Base-by-base conservation (phyloP, 2,113 vertebrate species). In the Bufo gargarizans region DNA sequence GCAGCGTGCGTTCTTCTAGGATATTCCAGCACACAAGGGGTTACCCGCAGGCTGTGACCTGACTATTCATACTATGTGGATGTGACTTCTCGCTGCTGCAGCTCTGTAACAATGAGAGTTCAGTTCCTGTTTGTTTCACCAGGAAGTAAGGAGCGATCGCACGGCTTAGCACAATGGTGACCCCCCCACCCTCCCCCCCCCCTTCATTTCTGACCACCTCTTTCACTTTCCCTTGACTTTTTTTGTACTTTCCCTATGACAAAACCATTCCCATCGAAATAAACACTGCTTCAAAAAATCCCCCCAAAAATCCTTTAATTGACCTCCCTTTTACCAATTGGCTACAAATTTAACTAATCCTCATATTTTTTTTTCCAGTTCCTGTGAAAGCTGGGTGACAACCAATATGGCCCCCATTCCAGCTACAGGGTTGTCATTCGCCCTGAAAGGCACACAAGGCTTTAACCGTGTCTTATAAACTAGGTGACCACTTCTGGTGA, bases 81-180 rank as follows among this genome's bases (percentile, higher is more conserved):
- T 69, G 82, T 74, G 83, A 71, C 69, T 49, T 76, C 11, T 85
- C 13, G 6, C 53, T 76, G 33, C 71, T 56, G 55, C 33, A 55
- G 71, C 9, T 85, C 56, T 14, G 72, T 49, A 20, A 86, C 72
- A 86, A 86, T 71, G 22, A 72, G 63, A 67, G 17, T 43, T 56
- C n/a, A 81, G 86, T 71, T 87, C 77, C 86, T 87, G 86, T 81
- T 72, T 87, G 86, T 81, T 58, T 20, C 77, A 58, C 49, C 86
- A 87, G 86, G 86, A 87, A 87, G 77, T 80, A 58, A 33, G 19
- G 63, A 50, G 55, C n/a, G 55, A 49, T 45, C 59, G 43, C 59
- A 87, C 2, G n/a, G 33, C 22, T 6, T 6, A 17, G 11, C 77
- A 78, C 77, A 12, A 22, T 56, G 22, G 19, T 78, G 50, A 47